phyloP scores from a whole-genome alignment of 2,797 vertebrate species.

The Loriculus beryllinus region DNA sequence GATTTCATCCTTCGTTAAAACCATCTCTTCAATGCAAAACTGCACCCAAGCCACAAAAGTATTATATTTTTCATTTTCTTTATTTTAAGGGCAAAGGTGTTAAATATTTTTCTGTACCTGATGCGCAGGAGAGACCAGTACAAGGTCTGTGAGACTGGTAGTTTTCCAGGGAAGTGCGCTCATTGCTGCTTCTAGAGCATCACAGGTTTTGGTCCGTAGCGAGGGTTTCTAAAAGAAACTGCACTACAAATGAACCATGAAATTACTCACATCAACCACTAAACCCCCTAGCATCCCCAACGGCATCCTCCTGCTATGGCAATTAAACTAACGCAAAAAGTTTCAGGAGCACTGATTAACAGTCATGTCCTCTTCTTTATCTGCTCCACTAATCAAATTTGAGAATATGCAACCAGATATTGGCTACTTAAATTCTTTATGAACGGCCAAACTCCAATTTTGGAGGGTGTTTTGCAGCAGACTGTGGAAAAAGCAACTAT shows the following conservation, averaged over 20 bases:
- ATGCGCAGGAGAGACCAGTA: neutral
- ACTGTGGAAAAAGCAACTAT: neutral
- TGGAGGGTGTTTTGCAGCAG: neutral
- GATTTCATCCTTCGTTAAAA: slow-evolving; percentile 62
- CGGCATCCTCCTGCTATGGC: neutral
- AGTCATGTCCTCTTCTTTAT: neutral
- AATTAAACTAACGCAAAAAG: neutral
- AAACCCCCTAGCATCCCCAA: neutral
- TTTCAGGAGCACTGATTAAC: neutral
- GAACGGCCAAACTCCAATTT: neutral
- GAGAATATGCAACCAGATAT: neutral
- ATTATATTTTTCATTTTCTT: neutral
- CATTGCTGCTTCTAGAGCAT: neutral
- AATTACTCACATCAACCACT: neutral
- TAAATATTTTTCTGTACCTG: neutral
- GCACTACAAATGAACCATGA: neutral
- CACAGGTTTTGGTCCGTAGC: neutral
- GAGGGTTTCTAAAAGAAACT: neutral
- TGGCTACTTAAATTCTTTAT: neutral
- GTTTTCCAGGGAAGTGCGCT: neutral
- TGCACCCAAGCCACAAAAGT: neutral
- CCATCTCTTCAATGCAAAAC: slow-evolving; percentile 42
- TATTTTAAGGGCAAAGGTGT: neutral
- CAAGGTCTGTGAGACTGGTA: neutral
- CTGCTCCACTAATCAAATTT: neutral